phyloP scores from a whole-genome alignment of 2,113 vertebrate species.

The Elachura formosa region DNA sequence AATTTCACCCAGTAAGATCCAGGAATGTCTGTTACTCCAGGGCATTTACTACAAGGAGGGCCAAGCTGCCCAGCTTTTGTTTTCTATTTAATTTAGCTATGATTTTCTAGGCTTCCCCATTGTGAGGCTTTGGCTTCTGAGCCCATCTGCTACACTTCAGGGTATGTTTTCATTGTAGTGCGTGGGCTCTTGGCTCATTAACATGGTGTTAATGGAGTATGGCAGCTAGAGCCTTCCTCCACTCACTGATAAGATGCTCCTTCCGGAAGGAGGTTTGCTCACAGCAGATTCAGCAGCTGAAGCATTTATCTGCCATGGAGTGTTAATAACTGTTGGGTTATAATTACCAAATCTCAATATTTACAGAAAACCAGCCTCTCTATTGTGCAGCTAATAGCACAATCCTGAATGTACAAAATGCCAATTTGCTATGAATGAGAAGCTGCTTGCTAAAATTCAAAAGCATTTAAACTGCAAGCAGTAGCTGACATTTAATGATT shows the following conservation, averaged over 20 bases:
- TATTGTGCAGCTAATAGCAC: slow-evolving; percentile 56
- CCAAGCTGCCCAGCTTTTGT: slow-evolving; percentile 22
- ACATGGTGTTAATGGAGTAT: slow-evolving; percentile 57
- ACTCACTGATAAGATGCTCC: slow-evolving; percentile 20
- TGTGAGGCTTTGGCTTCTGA: slow-evolving; percentile 56
- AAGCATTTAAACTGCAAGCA: slow-evolving; percentile 39
- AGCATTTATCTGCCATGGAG: slow-evolving; percentile 44
- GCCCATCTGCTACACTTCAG: slow-evolving; percentile 63
- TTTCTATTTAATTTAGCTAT: slow-evolving; percentile 4
- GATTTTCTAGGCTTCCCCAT: slow-evolving; percentile 15
- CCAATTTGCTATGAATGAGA: slow-evolving; percentile 49
- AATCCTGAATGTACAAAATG: slow-evolving; percentile 31
- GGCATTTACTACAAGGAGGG: not conserved
- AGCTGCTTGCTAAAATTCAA: slow-evolving; percentile 40
- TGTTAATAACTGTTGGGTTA: slow-evolving; percentile 56
- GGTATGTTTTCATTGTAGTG: slow-evolving; percentile 52
- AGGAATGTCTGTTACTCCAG: not conserved
- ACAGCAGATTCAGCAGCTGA: slow-evolving; percentile 57
- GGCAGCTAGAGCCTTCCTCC: slow-evolving; percentile 57
- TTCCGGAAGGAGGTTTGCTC: slow-evolving; percentile 49
- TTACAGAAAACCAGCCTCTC: slow-evolving; percentile 63
- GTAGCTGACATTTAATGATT: slow-evolving; percentile 33
- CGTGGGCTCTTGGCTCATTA: slow-evolving; percentile 57
- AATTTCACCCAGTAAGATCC: not conserved
- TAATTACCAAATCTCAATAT: slow-evolving; percentile 69